Conservation (phyloP, 1,140 invertebrate genomes). For the Pseudachorutes palmiensis region DNA sequence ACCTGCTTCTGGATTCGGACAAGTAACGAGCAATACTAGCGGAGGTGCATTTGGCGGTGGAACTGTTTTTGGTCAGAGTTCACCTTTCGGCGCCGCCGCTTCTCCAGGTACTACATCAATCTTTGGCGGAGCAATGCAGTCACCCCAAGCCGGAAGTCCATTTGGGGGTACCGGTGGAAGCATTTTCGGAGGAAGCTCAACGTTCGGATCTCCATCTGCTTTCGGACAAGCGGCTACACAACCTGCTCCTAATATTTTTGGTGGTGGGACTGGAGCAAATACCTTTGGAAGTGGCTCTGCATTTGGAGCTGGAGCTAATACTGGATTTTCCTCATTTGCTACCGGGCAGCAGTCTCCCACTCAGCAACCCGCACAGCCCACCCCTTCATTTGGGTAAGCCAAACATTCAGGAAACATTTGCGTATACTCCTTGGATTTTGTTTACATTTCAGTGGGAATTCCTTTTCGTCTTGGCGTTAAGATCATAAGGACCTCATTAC, state of each 20-base stretch:
- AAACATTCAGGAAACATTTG: background rate
- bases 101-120: background rate
- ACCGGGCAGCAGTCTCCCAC: background rate
- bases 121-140: background rate
- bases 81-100: background rate
- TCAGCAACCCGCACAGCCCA: background rate
- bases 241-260: conserved; percentile 5
- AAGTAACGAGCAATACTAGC: background rate
- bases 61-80: background rate
- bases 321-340: background rate
- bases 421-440: background rate
- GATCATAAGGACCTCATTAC: no score
- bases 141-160: background rate
- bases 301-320: background rate
- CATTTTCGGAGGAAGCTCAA: background rate
- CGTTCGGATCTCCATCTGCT: background rate
- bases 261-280: background rate
- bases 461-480: conserved; percentile 16
- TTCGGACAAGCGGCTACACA: background rate
- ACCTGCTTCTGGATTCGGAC: background rate
- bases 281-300: conserved; percentile 2
- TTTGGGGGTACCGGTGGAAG: background rate
- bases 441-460: conserved; percentile 11
- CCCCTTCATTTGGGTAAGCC: conserved; percentile 17
- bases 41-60: conserved; percentile 2